Base-by-base conservation (phyloP, 2,113 vertebrate species). In the Ailurus styani region DNA sequence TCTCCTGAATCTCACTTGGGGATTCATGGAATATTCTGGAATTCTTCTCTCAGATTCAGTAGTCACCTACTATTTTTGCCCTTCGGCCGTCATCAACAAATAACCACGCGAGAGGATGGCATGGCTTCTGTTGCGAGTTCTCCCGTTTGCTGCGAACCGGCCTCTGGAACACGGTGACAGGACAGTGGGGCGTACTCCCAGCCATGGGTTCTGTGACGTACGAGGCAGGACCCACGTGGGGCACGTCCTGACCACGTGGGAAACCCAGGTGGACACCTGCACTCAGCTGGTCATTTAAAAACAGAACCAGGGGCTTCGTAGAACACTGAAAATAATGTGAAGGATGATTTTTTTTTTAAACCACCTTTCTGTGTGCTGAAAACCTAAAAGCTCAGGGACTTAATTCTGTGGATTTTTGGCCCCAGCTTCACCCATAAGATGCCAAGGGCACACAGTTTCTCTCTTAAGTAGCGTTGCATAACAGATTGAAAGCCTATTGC, bases 111-210 rank as follows among this genome's bases (percentile, higher is more conserved):
- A 6, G 40, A 45, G 3, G 27, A 31, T 1, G 37, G 31, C 2
- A 3, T 42, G 45, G 23, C 20, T 29, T 70, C 25, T 34, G 17
- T 1, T 0, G 7, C 1, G 5, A 1, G 21, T 4, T 17, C 60
- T 23, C 14, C 25, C 21, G 0, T 11, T 40, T 7, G 1, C 78
- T 17, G 6, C 21, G 40, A 25, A 17, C 5, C 2, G 34, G 52
- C 1, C 2, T 50, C 17, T 11, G 25, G 21, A 10, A 25, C 7
- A 27, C 60, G 47, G 1, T 2, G 31, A 54, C 10, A 0, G 1
- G 9, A 5, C 3, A 3, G 8, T 15, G 4, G 6, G 0, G 6
- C 10, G 25, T 1, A 4, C 6, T 21, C 9, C n/a, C 2, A 1
- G 18, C 1, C 1, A 1, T 4, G 12, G 3, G 20, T 3, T 54